phyloP scores from a whole-genome alignment of 1,140 invertebrate genomes.

The Chionoecetes opilio region DNA sequence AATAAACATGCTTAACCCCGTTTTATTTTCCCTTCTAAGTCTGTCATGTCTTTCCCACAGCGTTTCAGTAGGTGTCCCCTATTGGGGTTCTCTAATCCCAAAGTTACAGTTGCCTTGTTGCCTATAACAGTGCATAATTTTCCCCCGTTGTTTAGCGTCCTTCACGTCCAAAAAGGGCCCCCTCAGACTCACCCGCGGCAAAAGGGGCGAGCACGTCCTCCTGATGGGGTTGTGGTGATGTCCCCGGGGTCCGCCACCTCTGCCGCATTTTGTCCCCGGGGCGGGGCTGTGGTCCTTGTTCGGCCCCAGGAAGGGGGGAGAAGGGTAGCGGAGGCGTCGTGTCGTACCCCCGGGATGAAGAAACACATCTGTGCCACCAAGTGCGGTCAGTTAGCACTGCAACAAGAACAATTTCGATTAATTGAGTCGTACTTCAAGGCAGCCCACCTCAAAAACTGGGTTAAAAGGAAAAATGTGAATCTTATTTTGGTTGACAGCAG shows the following conservation, averaged over 20 bases:
- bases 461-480: no score
- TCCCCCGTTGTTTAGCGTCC: no score
- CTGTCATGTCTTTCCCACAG: no score
- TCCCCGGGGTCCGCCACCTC: constrained; percentile 43
- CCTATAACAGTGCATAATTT: no score
- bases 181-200: constrained; percentile 67
- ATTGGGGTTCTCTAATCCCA: no score
- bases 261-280: constrained; percentile 64
- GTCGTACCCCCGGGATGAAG: constrained; percentile 84
- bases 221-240: constrained; percentile 69
- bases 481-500: not conserved
- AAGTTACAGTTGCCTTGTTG: no score
- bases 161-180: no score
- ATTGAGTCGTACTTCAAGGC: no score
- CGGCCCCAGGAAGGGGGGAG: constrained; percentile 83
- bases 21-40: no score
- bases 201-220: constrained; percentile 76
- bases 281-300: constrained; percentile 81
- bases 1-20: no score
- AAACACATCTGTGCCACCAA: constrained; percentile 82
- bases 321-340: constrained; percentile 84
- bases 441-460: no score
- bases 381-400: constrained; percentile 77
- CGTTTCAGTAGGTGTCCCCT: no score
- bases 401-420: not conserved